phyloP scores from a whole-genome alignment of 2,113 vertebrate species.

The Ancistrus triradiatus region DNA sequence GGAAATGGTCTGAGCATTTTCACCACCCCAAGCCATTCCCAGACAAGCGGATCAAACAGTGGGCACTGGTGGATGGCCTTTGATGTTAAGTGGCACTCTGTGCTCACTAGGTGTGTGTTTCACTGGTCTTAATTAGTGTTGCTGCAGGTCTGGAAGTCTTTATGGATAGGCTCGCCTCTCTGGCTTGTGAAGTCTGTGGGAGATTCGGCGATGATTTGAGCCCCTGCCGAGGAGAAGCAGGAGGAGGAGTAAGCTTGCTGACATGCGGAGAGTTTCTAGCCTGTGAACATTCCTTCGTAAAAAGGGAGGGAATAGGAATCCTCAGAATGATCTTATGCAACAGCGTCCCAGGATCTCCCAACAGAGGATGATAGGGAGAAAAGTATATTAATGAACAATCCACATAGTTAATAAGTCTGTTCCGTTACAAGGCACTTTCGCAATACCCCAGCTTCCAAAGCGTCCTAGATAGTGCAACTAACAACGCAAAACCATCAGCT shows the following conservation, averaged over 20 bases:
- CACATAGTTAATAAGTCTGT: no score
- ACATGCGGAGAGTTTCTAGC: constrained; percentile 38
- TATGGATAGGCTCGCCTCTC: constrained; percentile 38
- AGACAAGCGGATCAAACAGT: constrained; percentile 52
- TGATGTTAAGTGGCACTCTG: constrained; percentile 59
- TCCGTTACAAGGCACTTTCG: no score
- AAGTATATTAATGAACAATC: no score
- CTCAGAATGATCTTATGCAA: constrained; percentile 12
- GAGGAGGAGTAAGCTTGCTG: constrained; percentile 18
- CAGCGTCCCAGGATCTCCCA: no score
- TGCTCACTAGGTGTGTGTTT: constrained; percentile 60
- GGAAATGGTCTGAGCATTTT: no score
- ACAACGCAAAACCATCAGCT: no score
- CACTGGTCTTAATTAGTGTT: constrained; percentile 67
- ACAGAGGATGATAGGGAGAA: no score
- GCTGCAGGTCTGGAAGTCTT: constrained; percentile 62
- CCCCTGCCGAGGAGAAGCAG: constrained; percentile 34
- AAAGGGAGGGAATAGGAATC: constrained; percentile 17
- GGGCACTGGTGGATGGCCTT: constrained; percentile 51
- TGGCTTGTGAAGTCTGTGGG: constrained; percentile 54
- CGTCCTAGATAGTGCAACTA: no score
- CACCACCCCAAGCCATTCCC: constrained; percentile 34
- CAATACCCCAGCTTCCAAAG: no score
- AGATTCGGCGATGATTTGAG: constrained; percentile 31
- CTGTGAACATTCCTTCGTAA: constrained; percentile 25